Conservation (phyloP, 2,797 vertebrate genomes). For the Hydrophis major region DNA sequence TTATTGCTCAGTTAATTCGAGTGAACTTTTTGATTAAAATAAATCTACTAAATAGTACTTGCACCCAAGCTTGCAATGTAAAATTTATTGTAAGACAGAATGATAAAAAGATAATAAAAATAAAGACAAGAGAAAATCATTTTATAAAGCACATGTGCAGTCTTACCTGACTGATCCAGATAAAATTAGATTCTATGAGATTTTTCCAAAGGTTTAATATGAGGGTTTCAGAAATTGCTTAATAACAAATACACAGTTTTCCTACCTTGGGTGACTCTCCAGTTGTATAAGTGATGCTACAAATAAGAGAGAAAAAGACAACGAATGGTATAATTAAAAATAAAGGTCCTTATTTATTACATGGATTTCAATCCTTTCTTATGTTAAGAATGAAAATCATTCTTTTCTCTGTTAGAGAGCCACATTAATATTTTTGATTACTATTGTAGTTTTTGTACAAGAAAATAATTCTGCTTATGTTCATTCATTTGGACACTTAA, state of each 20-base stretch:
- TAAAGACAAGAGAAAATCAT: neutral
- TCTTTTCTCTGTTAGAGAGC: neutral
- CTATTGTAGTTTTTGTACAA: neutral
- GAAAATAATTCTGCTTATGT: neutral
- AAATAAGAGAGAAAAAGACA: neutral
- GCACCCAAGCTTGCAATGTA: neutral
- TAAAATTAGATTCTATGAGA: neutral
- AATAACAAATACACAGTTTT: conserved; percentile 7
- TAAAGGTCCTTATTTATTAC: neutral
- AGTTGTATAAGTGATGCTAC: conserved; percentile 27
- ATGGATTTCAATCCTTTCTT: neutral
- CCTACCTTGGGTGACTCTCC: conserved; percentile 39
- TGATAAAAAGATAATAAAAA: neutral
- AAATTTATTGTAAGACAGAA: neutral
- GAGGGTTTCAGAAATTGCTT: neutral
- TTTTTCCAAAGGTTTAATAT: neutral
- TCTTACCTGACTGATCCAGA: neutral
- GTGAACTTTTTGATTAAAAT: neutral
- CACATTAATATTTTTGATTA: neutral
- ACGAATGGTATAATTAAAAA: neutral
- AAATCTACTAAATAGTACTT: neutral
- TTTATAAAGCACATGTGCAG: neutral
- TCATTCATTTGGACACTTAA: neutral
- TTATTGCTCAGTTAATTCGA: neutral
- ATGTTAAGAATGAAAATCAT: neutral